A percentile compares a stretch with the other conserved stretches of the same genome.
phyloP scores from a whole-genome alignment of 2,797 vertebrate genomes.

The Hyperoplus immaculatus region DNA sequence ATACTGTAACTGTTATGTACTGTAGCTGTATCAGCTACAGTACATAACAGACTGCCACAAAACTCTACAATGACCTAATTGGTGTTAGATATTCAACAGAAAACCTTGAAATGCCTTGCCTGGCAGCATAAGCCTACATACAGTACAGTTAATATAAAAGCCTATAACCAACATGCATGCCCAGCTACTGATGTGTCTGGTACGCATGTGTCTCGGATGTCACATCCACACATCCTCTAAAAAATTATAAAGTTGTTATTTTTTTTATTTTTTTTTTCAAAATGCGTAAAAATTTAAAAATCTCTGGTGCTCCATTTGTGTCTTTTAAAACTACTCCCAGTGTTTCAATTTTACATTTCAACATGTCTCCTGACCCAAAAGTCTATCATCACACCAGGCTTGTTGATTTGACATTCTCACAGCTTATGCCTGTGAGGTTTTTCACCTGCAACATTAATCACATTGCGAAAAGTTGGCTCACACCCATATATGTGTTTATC shows the following conservation, averaged over 20 bases:
- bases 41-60: too few relatives aligned
- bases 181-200: neutral
- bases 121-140: neutral
- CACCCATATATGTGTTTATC: slow-evolving; percentile 32
- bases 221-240: neutral
- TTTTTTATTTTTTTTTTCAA: slow-evolving; percentile 17
- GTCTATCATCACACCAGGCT: slow-evolving; percentile 22
- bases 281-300: slow-evolving; percentile 6
- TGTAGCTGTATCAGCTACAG: neutral
- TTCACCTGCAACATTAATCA: slow-evolving; percentile 49
- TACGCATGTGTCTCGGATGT: neutral
- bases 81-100: neutral
- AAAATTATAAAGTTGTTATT: neutral
- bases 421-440: slow-evolving; percentile 26
- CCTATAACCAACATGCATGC: neutral
- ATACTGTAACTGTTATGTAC: neutral
- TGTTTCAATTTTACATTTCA: slow-evolving; percentile 46
- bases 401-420: slow-evolving; percentile 30
- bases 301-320: slow-evolving; percentile 5
- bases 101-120: neutral
- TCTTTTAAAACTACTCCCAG: slow-evolving; percentile 19
- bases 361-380: slow-evolving; percentile 22
- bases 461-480: slow-evolving; percentile 31
- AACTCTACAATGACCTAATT: neutral
- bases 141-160: neutral